Conservation (phyloP, 1,140 invertebrate genomes). For the Antheraea mylitta region DNA sequence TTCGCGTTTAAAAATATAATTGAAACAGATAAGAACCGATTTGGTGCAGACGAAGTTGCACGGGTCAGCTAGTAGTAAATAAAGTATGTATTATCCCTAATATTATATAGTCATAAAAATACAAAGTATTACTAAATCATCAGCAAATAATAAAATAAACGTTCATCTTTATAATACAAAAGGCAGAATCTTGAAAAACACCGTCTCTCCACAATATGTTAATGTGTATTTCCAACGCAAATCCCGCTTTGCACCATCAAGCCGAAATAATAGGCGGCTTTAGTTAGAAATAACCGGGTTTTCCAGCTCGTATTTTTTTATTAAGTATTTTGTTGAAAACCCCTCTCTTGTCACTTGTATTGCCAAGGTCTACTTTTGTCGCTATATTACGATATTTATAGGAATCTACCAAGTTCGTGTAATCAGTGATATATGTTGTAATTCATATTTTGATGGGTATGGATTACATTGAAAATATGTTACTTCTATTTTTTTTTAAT, state of each 20-base stretch:
- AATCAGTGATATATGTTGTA: background rate
- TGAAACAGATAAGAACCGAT: too few relatives aligned
- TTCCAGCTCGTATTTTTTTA: slow-evolving; percentile 62
- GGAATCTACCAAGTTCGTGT: background rate
- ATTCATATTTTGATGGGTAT: too few relatives aligned
- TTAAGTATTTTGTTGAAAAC: slow-evolving; percentile 72
- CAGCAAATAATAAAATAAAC: background rate
- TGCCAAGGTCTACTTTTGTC: background rate
- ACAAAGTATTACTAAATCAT: background rate
- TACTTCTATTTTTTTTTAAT: too few relatives aligned
- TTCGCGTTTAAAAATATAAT: too few relatives aligned
- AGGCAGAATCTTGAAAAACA: background rate
- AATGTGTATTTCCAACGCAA: slow-evolving; percentile 37
- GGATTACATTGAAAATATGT: too few relatives aligned
- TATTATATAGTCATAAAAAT: background rate
- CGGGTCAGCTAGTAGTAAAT: too few relatives aligned
- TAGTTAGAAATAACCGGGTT: slow-evolving; percentile 52
- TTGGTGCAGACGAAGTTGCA: too few relatives aligned
- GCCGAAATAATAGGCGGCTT: slow-evolving; percentile 39
- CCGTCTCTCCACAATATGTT: slow-evolving; percentile 29
- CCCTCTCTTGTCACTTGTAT: slow-evolving; percentile 32
- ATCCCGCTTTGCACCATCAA: slow-evolving; percentile 33
- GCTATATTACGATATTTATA: background rate
- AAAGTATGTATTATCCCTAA: too few relatives aligned
- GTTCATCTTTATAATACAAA: background rate